These are phyloP conservation scores for Eubucco bourcierii DNA, from an alignment of 2,113 vertebrate species.

Conservation along the genomic window DNA sequence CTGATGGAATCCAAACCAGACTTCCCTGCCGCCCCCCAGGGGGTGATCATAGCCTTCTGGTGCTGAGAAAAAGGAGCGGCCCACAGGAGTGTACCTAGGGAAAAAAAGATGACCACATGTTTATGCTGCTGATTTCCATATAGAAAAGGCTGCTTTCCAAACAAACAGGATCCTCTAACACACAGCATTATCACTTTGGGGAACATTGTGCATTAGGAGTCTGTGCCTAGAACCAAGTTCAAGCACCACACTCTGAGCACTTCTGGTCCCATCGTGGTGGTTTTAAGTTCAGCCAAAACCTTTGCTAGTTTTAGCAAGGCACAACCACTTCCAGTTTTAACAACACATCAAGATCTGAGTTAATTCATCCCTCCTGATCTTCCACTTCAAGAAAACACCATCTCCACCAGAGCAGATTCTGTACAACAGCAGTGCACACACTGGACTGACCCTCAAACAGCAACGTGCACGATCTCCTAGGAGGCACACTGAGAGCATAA, in stretches of 20 bases:
- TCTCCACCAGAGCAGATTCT: not conserved
- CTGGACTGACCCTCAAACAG: not conserved
- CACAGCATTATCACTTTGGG: not conserved
- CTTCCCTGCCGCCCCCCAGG: constrained; percentile 94
- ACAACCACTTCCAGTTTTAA: not conserved
- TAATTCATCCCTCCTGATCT: not conserved
- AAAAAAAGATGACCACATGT: not conserved
- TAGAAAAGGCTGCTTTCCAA: not conserved
- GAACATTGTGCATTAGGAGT: not conserved
- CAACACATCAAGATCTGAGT: not conserved
- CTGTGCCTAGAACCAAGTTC: not conserved
- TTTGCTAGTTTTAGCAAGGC: not conserved
- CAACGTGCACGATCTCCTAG: not conserved
- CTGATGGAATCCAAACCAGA: constrained; percentile 99
- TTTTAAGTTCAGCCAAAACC: not conserved
- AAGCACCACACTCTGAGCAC: not conserved
- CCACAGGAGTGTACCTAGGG: constrained; percentile 94
- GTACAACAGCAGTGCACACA: not conserved
- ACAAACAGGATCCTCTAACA: not conserved
- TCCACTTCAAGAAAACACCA: not conserved
- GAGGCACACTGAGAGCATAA: not conserved
- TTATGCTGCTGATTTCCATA: not conserved
- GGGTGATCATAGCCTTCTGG: constrained; percentile 98
- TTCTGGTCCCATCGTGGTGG: not conserved
- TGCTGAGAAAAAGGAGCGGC: constrained; percentile 98